Percentiles rank a stretch among this genome's conserved stretches.
Evolutionary conservation across 2,888 invertebrate genomes (phyloP).

Genomic region (Clistopyga incitator): DNA sequence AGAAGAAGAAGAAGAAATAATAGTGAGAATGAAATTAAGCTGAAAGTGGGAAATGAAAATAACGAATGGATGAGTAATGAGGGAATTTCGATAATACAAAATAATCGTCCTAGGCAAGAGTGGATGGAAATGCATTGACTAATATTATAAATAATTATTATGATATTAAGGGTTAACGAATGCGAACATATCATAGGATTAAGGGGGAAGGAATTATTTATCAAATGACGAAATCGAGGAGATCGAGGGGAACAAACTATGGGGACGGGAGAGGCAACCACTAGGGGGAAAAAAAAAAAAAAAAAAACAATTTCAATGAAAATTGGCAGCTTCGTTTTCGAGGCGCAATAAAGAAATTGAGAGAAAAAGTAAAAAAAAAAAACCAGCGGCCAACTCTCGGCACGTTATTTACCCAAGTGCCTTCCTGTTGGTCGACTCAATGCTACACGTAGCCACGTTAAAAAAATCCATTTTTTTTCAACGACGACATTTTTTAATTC

Average conservation of each 20-base stretch:
- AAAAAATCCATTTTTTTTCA: conserved; percentile 18
- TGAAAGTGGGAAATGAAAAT: conserved; percentile 25
- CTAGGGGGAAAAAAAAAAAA: conserved; percentile 17
- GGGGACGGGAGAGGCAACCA: background rate
- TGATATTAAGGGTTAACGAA: conserved; percentile 78
- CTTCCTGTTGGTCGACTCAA: conserved; percentile 83
- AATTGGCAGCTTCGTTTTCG: conserved; percentile 30
- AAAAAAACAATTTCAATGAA: conserved; percentile 11
- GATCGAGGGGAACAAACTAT: conserved; percentile 44
- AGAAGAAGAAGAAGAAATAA: conserved; percentile 70
- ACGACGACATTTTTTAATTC: conserved; percentile 20
- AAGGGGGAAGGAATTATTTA: conserved; percentile 72
- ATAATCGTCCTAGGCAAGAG: conserved; percentile 54
- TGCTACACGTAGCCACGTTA: conserved; percentile 69
- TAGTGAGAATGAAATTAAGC: conserved; percentile 9
- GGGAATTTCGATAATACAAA: conserved; percentile 24
- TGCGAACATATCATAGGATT: conserved; percentile 84
- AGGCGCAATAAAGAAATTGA: conserved; percentile 37
- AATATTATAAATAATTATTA: conserved; percentile 71
- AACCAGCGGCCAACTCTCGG: conserved; percentile 80
- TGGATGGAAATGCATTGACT: conserved; percentile 55
- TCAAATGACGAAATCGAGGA: conserved; percentile 3
- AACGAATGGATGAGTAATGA: conserved; percentile 51
- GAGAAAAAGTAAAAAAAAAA: conserved; percentile 29
- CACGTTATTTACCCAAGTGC: conserved; percentile 84